Percentiles rank a stretch among this genome's conserved stretches.
Conservation (phyloP, 2,113 vertebrate genomes). For the Erythrolamprus reginae region DNA sequence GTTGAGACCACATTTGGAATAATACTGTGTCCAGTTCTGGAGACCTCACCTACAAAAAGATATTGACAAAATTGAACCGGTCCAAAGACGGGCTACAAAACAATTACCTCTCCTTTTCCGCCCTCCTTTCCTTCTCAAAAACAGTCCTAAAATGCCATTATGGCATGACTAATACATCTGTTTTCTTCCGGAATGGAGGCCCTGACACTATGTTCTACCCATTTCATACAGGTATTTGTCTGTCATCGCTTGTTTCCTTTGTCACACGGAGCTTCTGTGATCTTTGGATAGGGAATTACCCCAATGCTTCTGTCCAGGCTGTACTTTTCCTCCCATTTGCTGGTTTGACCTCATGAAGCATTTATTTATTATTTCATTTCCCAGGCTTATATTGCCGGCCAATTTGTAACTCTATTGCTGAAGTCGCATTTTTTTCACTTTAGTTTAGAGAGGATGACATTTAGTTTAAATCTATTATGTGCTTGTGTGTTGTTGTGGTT, state of each 20-base stretch:
- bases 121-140: neutral
- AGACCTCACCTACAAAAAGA: too few species aligned
- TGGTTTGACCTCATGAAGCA: neutral
- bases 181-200: constrained; percentile 31
- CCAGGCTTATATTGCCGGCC: neutral
- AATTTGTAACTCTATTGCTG: too few species aligned
- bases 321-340: neutral
- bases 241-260: constrained; percentile 41
- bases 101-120: too few species aligned
- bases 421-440: too few species aligned
- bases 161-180: neutral
- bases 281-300: constrained; percentile 18
- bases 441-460: too few species aligned
- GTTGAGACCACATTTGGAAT: too few species aligned
- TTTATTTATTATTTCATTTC: neutral
- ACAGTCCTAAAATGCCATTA: neutral
- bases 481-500: too few species aligned
- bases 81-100: too few species aligned
- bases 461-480: too few species aligned
- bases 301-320: constrained; percentile 13
- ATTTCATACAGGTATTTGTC: constrained; percentile 27
- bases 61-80: too few species aligned
- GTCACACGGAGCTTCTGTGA: constrained; percentile 7
- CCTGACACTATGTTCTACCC: constrained; percentile 56
- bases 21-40: too few species aligned